A percentile compares a stretch with the other conserved stretches of the same genome.
Conservation (phyloP, 64 coral and sea anemone species). For the Actinia tenebrosa region DNA sequence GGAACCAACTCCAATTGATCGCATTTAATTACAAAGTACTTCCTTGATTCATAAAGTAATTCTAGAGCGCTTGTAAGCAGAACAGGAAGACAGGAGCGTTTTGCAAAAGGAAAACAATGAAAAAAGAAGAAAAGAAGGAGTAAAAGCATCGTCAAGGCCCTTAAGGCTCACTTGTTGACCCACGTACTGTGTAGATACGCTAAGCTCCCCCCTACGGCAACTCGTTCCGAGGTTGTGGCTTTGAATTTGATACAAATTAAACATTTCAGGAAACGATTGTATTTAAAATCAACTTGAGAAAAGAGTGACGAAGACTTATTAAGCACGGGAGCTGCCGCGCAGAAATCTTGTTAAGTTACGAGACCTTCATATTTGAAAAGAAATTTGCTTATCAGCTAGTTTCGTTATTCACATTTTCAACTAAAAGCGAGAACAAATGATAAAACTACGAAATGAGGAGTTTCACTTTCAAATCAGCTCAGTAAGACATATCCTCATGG, state of each 20-base stretch:
- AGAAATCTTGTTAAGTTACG: background rate
- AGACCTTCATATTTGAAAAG: background rate
- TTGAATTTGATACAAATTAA: background rate
- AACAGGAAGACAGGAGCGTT: background rate
- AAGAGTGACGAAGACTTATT: background rate
- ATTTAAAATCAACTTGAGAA: background rate
- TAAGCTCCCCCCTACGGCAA: background rate
- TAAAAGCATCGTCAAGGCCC: background rate
- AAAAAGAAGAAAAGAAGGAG: background rate
- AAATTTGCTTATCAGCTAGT: background rate
- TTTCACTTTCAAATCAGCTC: conserved; percentile 9
- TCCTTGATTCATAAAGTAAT: conserved; percentile 13
- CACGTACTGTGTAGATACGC: background rate
- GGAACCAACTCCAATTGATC: background rate
- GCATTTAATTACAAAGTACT: conserved; percentile 13
- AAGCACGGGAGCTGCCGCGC: background rate
- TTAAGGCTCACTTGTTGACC: background rate
- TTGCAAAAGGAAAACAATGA: background rate
- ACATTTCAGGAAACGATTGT: background rate
- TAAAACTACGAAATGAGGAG: background rate
- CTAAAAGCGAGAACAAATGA: background rate
- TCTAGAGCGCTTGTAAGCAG: background rate
- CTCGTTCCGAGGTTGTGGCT: background rate
- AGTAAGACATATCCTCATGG: background rate
- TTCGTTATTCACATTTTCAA: background rate